Evolutionary conservation across 2,888 invertebrate species (phyloP).

Genomic region (Aelia acuminata): DNA sequence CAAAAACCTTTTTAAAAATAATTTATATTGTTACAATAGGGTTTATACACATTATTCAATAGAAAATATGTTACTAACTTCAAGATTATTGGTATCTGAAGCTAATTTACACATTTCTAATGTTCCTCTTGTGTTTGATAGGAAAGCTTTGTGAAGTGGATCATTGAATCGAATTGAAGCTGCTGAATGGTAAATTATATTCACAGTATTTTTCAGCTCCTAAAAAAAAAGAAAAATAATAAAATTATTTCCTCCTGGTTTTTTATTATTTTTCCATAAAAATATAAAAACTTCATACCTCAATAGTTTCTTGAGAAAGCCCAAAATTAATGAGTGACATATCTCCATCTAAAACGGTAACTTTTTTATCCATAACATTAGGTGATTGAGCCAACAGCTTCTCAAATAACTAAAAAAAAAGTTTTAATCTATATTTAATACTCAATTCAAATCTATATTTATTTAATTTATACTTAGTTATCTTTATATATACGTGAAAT

Average conservation of each 20-base stretch:
- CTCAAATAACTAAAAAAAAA: conserved; percentile 65
- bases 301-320: conserved; percentile 62
- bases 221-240: conserved; percentile 28
- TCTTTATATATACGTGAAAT: too few relatives aligned
- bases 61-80: background rate
- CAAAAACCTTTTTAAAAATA: conserved; percentile 49
- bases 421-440: background rate
- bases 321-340: conserved; percentile 63
- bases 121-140: conserved; percentile 65
- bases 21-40: too few relatives aligned
- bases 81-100: conserved; percentile 65
- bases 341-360: conserved; percentile 65
- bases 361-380: conserved; percentile 63
- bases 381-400: conserved; percentile 62
- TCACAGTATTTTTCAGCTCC: conserved; percentile 64
- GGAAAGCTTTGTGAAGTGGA: conserved; percentile 63
- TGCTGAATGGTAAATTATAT: conserved; percentile 65
- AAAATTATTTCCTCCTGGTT: background rate
- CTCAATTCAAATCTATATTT: too few relatives aligned
- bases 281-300: conserved; percentile 44
- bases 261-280: background rate
- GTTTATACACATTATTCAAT: background rate
- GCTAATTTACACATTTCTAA: conserved; percentile 65
- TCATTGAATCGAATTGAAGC: conserved; percentile 66
- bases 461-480: too few relatives aligned